Percentiles rank a stretch among this genome's conserved stretches.
Evolutionary conservation across 1,140 invertebrate species (phyloP).

Genomic region (Colletes latitarsis): DNA sequence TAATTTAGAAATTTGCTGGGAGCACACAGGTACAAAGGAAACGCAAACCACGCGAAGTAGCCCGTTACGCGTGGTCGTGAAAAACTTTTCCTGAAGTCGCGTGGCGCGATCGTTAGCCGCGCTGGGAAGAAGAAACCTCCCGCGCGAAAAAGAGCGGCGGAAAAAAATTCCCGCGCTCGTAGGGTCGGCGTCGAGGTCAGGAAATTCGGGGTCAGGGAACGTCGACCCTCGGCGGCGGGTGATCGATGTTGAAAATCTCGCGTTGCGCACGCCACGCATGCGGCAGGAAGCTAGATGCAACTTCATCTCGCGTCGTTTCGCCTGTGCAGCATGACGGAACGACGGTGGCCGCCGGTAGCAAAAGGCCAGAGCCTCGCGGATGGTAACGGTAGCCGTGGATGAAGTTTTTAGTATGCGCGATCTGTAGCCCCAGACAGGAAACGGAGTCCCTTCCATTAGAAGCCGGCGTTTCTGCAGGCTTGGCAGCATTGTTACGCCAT

Average conservation of each 20-base stretch:
- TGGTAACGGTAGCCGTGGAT: conserved; percentile 69
- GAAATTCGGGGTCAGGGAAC: conserved; percentile 5
- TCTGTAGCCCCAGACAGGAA: conserved; percentile 72
- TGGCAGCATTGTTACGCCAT: conserved; percentile 69
- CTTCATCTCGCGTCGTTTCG: not conserved
- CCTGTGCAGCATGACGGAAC: not conserved
- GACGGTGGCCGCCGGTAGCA: not conserved
- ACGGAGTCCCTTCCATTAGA: conserved; percentile 68
- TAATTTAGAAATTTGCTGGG: no score
- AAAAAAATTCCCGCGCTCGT: not conserved
- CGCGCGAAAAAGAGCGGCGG: no score
- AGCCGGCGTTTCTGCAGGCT: conserved; percentile 30
- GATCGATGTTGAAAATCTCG: conserved; percentile 14
- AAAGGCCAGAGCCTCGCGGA: conserved; percentile 8
- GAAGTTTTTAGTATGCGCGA: conserved; percentile 72
- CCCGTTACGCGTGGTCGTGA: no score
- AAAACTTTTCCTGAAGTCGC: no score
- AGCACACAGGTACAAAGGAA: no score
- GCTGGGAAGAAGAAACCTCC: no score
- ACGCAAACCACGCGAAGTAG: no score
- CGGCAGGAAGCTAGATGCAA: not conserved
- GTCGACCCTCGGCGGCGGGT: not conserved
- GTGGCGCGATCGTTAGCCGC: no score
- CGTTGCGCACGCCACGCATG: not conserved
- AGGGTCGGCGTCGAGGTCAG: not conserved